Conservation (phyloP, 2,113 vertebrate species). For the Brachypodius melanocephalos region DNA sequence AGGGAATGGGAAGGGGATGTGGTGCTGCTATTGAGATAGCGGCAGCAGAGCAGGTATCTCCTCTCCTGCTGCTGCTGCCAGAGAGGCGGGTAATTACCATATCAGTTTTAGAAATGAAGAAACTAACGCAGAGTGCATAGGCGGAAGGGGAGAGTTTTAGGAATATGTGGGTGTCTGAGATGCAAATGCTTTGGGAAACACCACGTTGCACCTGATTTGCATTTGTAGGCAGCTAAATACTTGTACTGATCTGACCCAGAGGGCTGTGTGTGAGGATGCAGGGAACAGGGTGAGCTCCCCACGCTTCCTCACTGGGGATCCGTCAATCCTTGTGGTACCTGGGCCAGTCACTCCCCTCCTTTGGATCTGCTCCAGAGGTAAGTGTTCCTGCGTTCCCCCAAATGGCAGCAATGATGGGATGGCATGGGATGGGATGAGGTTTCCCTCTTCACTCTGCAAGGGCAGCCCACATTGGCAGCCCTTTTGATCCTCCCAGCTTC, state of each 20-base stretch:
- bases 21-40: fast-evolving
- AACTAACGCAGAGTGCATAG: not conserved
- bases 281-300: not conserved
- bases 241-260: not conserved
- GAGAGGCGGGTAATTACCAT: not conserved
- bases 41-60: not conserved
- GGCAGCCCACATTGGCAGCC: not conserved
- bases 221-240: not conserved
- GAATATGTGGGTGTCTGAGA: constrained; percentile 5
- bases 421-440: not conserved
- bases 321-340: not conserved
- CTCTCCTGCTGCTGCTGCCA: not conserved
- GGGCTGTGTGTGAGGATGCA: not conserved
- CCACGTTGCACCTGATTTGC: not conserved
- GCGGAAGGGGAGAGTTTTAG: not conserved
- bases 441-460: not conserved
- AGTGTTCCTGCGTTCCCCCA: not conserved
- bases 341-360: not conserved
- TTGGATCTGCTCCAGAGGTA: not conserved
- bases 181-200: constrained; percentile 36
- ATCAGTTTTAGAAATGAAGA: not conserved
- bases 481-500: not conserved
- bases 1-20: not conserved
- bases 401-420: not conserved
- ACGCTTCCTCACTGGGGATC: fast-evolving